Conservation (phyloP, 2,888 invertebrate species). For the Cheilosia impressa region DNA sequence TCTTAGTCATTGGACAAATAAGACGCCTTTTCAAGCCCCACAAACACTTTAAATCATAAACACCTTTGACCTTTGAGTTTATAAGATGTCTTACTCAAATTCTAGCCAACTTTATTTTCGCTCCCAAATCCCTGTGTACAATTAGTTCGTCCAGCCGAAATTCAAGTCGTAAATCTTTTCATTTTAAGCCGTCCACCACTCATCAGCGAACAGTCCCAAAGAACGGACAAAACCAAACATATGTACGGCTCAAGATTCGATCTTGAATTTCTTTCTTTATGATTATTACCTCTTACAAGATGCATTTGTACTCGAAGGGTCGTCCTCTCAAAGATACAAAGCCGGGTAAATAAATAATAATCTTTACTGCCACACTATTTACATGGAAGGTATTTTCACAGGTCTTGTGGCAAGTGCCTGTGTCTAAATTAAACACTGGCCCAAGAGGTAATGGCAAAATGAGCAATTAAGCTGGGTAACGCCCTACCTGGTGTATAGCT, state of each 20-base stretch:
- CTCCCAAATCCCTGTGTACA: too few relatives aligned
- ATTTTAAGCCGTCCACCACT: neutral
- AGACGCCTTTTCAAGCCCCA: too few relatives aligned
- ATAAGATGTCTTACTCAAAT: too few relatives aligned
- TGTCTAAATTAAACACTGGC: neutral
- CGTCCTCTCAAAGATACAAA: slow-evolving; percentile 18
- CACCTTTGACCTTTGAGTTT: too few relatives aligned
- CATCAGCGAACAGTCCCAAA: neutral
- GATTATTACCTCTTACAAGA: slow-evolving; percentile 4
- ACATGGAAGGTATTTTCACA: slow-evolving; percentile 1
- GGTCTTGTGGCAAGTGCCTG: slow-evolving; percentile 4
- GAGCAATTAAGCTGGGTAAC: slow-evolving; percentile 25
- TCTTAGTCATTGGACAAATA: too few relatives aligned
- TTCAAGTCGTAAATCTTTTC: neutral
- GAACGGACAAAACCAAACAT: neutral
- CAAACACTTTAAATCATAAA: too few relatives aligned
- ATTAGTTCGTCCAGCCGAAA: neutral
- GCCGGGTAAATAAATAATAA: slow-evolving; percentile 24
- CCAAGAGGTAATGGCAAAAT: slow-evolving; percentile 15
- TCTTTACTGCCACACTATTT: slow-evolving; percentile 9
- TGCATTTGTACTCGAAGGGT: neutral
- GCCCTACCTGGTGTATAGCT: slow-evolving; percentile 9
- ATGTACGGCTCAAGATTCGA: neutral
- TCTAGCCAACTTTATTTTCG: too few relatives aligned
- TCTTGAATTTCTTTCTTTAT: slow-evolving; percentile 11